Percentiles rank a stretch among this genome's conserved stretches.
Evolutionary conservation across 2,888 invertebrate species (phyloP).

Genomic region (Cephonodes hylas): DNA sequence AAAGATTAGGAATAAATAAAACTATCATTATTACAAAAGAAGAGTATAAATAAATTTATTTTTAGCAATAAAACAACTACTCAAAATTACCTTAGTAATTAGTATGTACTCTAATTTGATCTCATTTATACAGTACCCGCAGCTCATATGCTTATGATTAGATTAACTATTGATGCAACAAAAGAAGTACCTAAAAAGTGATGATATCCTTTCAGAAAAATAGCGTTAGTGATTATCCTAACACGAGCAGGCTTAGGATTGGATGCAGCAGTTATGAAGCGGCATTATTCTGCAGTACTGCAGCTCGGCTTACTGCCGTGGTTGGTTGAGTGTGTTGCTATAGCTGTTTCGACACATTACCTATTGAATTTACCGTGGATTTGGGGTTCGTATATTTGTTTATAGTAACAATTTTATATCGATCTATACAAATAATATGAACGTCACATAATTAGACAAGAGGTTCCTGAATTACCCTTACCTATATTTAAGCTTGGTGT

Average conservation of each 20-base stretch:
- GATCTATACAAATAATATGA: background rate
- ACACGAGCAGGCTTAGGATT: slow-evolving; percentile 92
- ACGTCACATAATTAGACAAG: background rate
- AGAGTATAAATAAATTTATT: too few species aligned
- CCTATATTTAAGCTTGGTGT: too few species aligned
- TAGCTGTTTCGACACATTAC: slow-evolving; percentile 82
- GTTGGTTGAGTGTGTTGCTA: slow-evolving; percentile 85
- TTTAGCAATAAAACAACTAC: too few species aligned
- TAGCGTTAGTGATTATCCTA: slow-evolving; percentile 91
- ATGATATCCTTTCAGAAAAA: slow-evolving; percentile 79
- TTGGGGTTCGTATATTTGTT: slow-evolving; percentile 77
- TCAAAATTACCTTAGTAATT: too few species aligned
- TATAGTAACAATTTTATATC: background rate
- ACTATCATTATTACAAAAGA: too few species aligned
- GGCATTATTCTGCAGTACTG: slow-evolving; percentile 86
- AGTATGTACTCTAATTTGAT: too few species aligned
- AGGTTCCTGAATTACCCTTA: background rate
- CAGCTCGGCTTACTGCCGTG: slow-evolving; percentile 90
- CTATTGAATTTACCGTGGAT: slow-evolving; percentile 88
- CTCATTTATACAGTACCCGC: too few species aligned
- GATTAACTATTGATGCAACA: too few species aligned
- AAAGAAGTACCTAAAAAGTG: too few species aligned
- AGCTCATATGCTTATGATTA: too few species aligned
- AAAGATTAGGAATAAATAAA: too few species aligned
- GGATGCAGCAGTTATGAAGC: slow-evolving; percentile 87